These are phyloP conservation scores for Haliclystus octoradiatus DNA, from an alignment of 30 jellyfish, hydroid and myxozoan genomes.

Conservation along the genomic window DNA sequence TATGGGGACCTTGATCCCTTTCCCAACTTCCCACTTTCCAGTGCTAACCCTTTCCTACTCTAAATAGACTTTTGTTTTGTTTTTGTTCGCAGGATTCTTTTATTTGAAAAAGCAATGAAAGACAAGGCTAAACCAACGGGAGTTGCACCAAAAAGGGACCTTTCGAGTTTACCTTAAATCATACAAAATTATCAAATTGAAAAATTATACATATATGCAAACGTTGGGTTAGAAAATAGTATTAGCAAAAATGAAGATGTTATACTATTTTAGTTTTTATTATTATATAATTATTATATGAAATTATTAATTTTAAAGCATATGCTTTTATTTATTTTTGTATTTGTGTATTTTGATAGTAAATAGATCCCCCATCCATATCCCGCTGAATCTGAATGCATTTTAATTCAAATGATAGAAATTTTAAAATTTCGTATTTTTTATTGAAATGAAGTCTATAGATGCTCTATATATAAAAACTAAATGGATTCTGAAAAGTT, in stretches of 20 bases:
- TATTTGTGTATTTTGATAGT: not conserved
- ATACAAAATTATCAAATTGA: not conserved
- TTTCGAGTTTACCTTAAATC: constrained; percentile 76
- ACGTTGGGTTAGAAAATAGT: not conserved
- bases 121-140: constrained; percentile 71
- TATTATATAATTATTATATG: not conserved
- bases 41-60: too few relatives aligned
- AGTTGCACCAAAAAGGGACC: constrained; percentile 82
- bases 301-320: not conserved
- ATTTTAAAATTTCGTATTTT: too few relatives aligned
- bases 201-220: not conserved
- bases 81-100: constrained; percentile 49
- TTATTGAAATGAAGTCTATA: too few relatives aligned
- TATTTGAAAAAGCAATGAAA: constrained; percentile 70
- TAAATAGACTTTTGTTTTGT: too few relatives aligned
- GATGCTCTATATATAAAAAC: too few relatives aligned
- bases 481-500: too few relatives aligned
- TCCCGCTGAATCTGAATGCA: too few relatives aligned
- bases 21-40: too few relatives aligned
- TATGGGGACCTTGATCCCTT: too few relatives aligned
- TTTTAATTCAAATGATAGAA: too few relatives aligned
- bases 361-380: not conserved
- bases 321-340: not conserved
- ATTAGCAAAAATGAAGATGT: not conserved
- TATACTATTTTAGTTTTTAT: not conserved